phyloP scores from a whole-genome alignment of 2,113 vertebrate species.

The Clarias macrocephalus region DNA sequence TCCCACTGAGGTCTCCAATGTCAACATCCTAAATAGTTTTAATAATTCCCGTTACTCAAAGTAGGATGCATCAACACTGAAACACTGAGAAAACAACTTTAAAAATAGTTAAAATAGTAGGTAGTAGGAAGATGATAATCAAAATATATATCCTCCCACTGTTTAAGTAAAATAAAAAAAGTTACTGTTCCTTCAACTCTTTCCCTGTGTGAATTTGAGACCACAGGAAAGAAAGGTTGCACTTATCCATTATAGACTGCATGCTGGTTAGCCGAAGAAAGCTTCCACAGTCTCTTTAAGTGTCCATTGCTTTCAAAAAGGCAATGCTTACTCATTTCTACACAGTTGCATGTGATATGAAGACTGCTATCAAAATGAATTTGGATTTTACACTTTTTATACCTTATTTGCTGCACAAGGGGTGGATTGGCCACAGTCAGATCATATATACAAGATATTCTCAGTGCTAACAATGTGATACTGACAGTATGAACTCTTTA shows the following conservation, averaged over 20 bases:
- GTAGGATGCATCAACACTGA: background rate
- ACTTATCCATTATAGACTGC: constrained; percentile 34
- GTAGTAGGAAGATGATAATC: background rate
- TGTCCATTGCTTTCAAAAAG: constrained; percentile 22
- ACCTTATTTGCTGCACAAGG: constrained; percentile 13
- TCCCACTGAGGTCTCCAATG: background rate
- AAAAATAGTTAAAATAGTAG: background rate
- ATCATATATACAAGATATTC: constrained; percentile 8
- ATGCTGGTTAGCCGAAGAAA: constrained; percentile 4
- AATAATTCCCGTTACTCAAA: background rate
- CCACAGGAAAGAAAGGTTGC: constrained; percentile 38
- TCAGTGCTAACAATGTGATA: background rate
- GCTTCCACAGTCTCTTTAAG: background rate
- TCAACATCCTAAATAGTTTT: background rate
- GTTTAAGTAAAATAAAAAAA: constrained; percentile 20
- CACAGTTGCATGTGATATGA: background rate
- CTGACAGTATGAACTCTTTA: background rate
- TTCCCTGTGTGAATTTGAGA: constrained; percentile 11
- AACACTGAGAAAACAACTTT: background rate
- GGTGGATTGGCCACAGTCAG: constrained; percentile 21
- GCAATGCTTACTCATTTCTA: background rate
- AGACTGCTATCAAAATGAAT: constrained; percentile 26
- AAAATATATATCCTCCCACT: background rate
- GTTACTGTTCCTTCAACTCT: background rate
- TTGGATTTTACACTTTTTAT: constrained; percentile 23